These are phyloP conservation scores for Champsocephalus gunnari DNA, from an alignment of 2,797 vertebrate species.

Conservation along the genomic window DNA sequence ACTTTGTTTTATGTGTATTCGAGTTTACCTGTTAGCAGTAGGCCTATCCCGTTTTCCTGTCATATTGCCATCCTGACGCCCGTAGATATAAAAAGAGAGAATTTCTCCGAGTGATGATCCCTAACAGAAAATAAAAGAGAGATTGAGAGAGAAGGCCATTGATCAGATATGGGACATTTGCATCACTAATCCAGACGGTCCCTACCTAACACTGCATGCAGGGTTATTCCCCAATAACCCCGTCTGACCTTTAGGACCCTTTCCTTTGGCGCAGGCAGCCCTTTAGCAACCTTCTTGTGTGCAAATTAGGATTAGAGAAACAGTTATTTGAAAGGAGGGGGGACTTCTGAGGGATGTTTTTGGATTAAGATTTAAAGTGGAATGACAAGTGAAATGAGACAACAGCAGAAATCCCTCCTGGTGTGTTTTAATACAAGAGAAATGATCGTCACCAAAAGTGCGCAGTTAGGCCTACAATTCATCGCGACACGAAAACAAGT, in stretches of 20 bases:
- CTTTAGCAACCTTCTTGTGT: conserved; percentile 77
- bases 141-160: conserved; percentile 46
- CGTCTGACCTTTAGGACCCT: conserved; percentile 76
- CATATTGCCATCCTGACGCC: not conserved
- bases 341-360: conserved; percentile 79
- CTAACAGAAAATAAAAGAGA: conserved; percentile 36
- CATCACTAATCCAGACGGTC: conserved; percentile 78
- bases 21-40: not conserved
- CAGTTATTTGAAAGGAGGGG: conserved; percentile 52
- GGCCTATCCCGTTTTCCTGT: not conserved
- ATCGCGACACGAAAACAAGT: not conserved
- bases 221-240: conserved; percentile 69
- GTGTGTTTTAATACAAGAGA: conserved; percentile 18
- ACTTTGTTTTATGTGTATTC: not conserved
- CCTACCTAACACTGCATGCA: conserved; percentile 66
- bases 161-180: conserved; percentile 72
- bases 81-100: not conserved
- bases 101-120: not conserved
- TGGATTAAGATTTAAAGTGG: conserved; percentile 76
- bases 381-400: conserved; percentile 53
- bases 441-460: not conserved
- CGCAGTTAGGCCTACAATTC: not conserved
- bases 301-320: conserved; percentile 83
- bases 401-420: conserved; percentile 25
- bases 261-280: conserved; percentile 63